Evolutionary conservation across 2,888 invertebrate genomes (phyloP), one percentile per base, ranked within the genome.

Genomic region (Penaeus monodon): DNA sequence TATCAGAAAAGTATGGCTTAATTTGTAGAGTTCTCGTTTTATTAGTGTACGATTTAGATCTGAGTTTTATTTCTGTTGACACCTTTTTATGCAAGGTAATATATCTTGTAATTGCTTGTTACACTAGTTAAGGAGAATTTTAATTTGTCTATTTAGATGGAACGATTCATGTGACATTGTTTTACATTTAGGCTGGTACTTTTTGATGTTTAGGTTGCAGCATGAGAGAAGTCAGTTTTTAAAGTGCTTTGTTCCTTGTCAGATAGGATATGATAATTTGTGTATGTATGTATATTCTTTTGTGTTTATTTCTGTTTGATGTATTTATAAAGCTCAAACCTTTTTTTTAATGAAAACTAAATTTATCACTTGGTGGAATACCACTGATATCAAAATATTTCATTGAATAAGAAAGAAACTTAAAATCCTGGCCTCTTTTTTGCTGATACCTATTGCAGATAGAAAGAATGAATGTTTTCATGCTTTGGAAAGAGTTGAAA

Each of bases 131-230:
- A 78, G 81, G 76, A 77, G 68, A 77, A 81, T 38, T 82, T 77
- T 86, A 33, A 81, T 81, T 66, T 81, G 80, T 86, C 70, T 82
- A 38, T 82, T 66, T 86, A 78, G 81, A 63, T 77, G 65, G 82
- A 82, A 77, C 73, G 80, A 81, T 76, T 76, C 77, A 68, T 66
- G 85, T 79, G 66, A 81, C 74, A 76, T 68, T 86, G 68, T 86
- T 81, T 81, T 81, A 81, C 86, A 86, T 86, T 81, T 81, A 65
- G 77, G 77, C 77, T 73, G 82, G 86, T 81, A 86, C 33, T 77
- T 86, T 86, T 78, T 86, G 64, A 86, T 86, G 77, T 81, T 68
- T 80, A 76, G 81, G 82, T 81, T 86, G 20, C 86, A 86, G 78
- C 77, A 78, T 86, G 86, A 86, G 78, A 86, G 86, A 86, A 33